Base-by-base conservation (phyloP, 1,140 invertebrate genomes). In the Subanguina moxae region DNA sequence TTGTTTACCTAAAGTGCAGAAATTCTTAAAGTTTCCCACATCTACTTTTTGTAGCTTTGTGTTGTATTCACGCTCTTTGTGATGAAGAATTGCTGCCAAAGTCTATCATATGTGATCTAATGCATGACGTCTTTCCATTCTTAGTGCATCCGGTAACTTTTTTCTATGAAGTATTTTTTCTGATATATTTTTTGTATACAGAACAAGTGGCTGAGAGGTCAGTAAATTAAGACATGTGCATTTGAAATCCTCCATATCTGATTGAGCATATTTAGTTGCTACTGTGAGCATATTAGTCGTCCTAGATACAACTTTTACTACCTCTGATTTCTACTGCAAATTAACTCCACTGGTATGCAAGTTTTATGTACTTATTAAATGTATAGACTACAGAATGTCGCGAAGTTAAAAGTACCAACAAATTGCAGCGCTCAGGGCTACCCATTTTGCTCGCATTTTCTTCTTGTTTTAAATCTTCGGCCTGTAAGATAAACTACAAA, bases 271-370 rank as follows among this genome's bases (percentile, higher is more conserved):
- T 38, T 38, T 11, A 38, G 30, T 61, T 43, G 66, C 67, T 9
- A 58, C 56, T 21, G 67, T 78, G 25, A 78, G 75, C 52, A 78
- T 76, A 42, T 38, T 76, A 21, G 52, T 58, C 17, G 52, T 76
- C 19, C 43, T 76, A 8, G 76, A 76, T 45, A 21, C 27, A 11
- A 57, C 32, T 42, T 78, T 77, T 57, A 32, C 65, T 15, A 58
- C 68, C 38, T 72, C 62, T 38, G 74, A 76, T 65, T 38, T 76
- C 25, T 76, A 76, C 52, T 76, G 74, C 52, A 65, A 70, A 48
- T n/a, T 76, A 11, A 52, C 65, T 1, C 74, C 74, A 27, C 52
- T 74, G 23, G 67, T 38, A 11, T 11, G n/a, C n/a, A n/a, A n/a
- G n/a, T n/a, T n/a, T n/a, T n/a, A n/a, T n/a, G n/a, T n/a, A n/a